Evolutionary conservation across 2,113 vertebrate genomes (phyloP), one percentile per base, ranked within the genome.

Genomic region (Tursiops truncatus): DNA sequence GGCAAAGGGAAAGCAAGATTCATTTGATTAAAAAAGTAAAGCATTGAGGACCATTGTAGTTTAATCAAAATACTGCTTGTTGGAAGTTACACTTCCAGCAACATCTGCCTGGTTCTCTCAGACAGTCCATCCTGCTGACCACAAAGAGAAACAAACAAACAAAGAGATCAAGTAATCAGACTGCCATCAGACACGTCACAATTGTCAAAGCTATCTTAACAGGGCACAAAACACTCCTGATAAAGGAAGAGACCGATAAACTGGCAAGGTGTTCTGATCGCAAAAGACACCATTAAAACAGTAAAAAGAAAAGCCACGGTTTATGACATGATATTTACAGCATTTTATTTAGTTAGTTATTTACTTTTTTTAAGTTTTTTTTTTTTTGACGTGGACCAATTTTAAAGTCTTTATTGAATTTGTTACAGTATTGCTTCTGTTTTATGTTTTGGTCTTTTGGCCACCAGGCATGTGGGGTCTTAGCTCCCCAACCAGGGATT

Each of bases 161-260:
- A 36, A 25, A n/a, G 26, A 58, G 21, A 23, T 8, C 20, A 50
- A 36, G 14, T 33, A 8, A 17, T 83, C 47, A 76, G 79, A 63
- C 4, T 58, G 36, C 44, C n/a, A 0, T 36, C 44, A 44, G 21
- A 15, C 26, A 74, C 21, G 10, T 36, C 28, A 76, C 20, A 33
- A 28, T 36, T n/a, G 65, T 26, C 74, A n/a, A 8, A 44, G 36
- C 2, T 1, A 15, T 60, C 18, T 31, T 67, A 17, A 56, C 9
- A 36, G 47, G 8, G 4, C 60, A 7, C n/a, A 14, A 15, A 15
- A 8, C 36, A 5, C 17, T 44, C 0, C 18, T 7, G 14, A 5
- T 73, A n/a, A 38, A 73, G 31, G 28, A 23, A 74, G 36, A 13
- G 18, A 14, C 10, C 10, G 60, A 20, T 36, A 23, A 31, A 9